These are phyloP conservation scores for Trichacis sp. DNA, from an alignment of 2,888 invertebrate genomes.

Conservation along the genomic window DNA sequence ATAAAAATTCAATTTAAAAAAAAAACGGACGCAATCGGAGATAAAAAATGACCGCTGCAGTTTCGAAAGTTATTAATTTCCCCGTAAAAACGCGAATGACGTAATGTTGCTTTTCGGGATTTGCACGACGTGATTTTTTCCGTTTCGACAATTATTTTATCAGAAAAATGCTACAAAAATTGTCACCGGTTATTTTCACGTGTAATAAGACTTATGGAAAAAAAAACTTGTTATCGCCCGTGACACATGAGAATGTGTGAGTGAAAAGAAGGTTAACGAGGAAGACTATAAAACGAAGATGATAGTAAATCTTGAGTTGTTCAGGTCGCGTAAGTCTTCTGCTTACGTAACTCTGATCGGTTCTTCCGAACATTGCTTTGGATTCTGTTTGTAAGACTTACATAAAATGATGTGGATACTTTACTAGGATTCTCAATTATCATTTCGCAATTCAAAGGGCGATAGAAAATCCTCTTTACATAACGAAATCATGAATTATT, in stretches of 20 bases:
- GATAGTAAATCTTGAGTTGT: constrained; percentile 12
- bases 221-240: no score
- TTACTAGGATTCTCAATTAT: constrained; percentile 6
- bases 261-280: constrained; percentile 11
- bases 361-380: constrained; percentile 19
- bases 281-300: constrained; percentile 13
- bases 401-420: constrained; percentile 20
- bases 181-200: neutral
- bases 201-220: no score
- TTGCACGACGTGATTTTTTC: neutral
- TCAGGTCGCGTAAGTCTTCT: constrained; percentile 27
- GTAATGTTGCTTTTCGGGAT: neutral
- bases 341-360: constrained; percentile 32
- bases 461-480: neutral
- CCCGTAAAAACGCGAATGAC: no score
- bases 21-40: no score
- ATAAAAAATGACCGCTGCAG: no score
- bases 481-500: neutral
- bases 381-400: constrained; percentile 38
- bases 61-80: neutral
- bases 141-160: neutral
- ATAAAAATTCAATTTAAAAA: no score
- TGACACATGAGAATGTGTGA: no score
- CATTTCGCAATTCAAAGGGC: neutral
- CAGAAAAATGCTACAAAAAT: neutral